phyloP scores from a whole-genome alignment of 2,797 vertebrate species.

The Pipistrellus pygmaeus region DNA sequence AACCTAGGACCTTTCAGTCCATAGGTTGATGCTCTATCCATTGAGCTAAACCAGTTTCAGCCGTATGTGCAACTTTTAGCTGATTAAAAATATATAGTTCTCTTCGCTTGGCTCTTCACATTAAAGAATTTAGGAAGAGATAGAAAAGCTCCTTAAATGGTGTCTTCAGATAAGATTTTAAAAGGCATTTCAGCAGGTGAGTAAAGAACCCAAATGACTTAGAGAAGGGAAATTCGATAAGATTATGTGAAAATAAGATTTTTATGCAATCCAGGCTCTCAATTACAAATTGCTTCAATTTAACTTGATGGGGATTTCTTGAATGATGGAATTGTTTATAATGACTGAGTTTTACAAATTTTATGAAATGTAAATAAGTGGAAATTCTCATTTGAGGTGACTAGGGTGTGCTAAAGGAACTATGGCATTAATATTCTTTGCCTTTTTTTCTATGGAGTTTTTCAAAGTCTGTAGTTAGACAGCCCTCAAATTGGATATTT shows the following conservation, averaged over 20 bases:
- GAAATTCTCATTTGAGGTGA: constrained; percentile 43
- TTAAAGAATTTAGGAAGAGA: constrained; percentile 15
- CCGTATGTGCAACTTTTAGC: background rate
- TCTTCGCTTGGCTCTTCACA: background rate
- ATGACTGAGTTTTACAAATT: constrained; percentile 46
- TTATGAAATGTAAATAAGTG: constrained; percentile 35
- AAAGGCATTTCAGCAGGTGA: constrained; percentile 34
- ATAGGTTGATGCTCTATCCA: no score
- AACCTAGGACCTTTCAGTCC: no score
- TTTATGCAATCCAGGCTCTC: background rate
- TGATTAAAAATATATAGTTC: background rate
- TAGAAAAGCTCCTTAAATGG: background rate
- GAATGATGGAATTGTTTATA: constrained; percentile 43
- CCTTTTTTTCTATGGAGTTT: background rate
- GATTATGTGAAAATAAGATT: constrained; percentile 10
- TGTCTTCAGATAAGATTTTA: background rate
- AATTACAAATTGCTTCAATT: background rate
- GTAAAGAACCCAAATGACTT: background rate
- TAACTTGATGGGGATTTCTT: constrained; percentile 37
- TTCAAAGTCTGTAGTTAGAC: background rate
- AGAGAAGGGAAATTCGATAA: background rate
- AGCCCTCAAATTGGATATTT: background rate
- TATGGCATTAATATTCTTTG: background rate
- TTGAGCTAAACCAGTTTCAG: no score
- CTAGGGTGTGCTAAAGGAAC: background rate